Evolutionary conservation across 2,113 vertebrate genomes (phyloP).

Genomic region (Neoarius graeffei): DNA sequence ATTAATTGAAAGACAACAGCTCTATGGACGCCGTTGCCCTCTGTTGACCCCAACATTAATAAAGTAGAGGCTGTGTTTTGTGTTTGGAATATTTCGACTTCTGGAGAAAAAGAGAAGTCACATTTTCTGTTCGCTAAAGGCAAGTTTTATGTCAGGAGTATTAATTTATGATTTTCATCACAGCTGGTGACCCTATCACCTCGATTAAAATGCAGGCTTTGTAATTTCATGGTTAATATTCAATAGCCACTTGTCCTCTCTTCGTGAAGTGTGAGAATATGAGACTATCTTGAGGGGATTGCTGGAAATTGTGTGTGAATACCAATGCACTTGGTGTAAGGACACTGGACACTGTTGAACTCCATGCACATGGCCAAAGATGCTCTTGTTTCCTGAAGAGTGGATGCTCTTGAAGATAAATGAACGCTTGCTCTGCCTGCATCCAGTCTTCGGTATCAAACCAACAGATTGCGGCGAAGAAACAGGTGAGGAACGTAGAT

Average conservation of each 20-base stretch:
- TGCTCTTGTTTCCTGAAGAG: conserved; percentile 50
- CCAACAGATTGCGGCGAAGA: background rate
- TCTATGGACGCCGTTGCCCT: conserved; percentile 62
- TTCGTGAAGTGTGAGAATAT: conserved; percentile 68
- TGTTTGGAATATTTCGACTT: conserved; percentile 65
- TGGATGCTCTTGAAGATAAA: conserved; percentile 54
- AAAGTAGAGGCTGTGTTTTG: conserved; percentile 69
- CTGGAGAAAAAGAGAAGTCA: conserved; percentile 58
- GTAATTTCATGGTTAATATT: conserved; percentile 85
- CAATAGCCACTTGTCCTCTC: conserved; percentile 78
- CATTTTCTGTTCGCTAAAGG: conserved; percentile 67
- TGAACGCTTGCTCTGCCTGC: conserved; percentile 64
- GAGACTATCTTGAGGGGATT: conserved; percentile 59
- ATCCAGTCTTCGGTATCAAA: background rate
- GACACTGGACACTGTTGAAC: conserved; percentile 56
- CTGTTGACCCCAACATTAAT: conserved; percentile 74
- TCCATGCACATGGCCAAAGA: conserved; percentile 69
- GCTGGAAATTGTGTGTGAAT: conserved; percentile 57
- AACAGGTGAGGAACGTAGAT: background rate
- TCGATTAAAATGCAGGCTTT: conserved; percentile 82
- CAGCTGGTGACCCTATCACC: conserved; percentile 77
- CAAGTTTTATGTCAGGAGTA: conserved; percentile 76
- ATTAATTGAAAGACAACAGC: conserved; percentile 51
- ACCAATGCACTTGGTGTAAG: conserved; percentile 33
- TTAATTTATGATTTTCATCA: conserved; percentile 82